Conservation (phyloP, 2,113 vertebrate species). For the Etheostoma cragini region DNA sequence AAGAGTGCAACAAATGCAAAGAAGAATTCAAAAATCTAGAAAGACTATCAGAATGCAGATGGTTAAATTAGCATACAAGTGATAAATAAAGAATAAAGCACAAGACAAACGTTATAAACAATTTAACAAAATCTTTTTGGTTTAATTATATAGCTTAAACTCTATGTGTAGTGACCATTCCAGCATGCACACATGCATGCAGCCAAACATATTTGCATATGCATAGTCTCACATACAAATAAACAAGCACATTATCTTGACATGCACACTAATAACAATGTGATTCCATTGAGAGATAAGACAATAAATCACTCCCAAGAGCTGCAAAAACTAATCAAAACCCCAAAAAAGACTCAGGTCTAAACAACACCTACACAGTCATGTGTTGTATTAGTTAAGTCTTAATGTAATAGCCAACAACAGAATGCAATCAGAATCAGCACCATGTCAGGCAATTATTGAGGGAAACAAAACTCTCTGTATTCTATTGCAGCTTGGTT, state of each 20-base stretch:
- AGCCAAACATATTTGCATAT: neutral
- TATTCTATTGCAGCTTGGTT: constrained; percentile 17
- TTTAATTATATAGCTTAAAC: neutral
- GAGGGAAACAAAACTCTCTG: constrained; percentile 5
- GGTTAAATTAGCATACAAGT: neutral
- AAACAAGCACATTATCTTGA: constrained; percentile 3
- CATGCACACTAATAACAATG: neutral
- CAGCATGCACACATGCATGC: neutral
- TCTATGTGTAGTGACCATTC: neutral
- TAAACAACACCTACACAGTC: neutral
- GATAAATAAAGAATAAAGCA: constrained; percentile 9
- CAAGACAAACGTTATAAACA: neutral
- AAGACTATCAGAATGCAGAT: neutral
- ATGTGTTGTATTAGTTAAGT: constrained; percentile 4
- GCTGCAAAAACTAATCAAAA: constrained; percentile 32
- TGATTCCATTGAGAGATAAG: constrained; percentile 36
- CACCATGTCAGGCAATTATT: constrained; percentile 39
- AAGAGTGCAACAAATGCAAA: constrained; percentile 14
- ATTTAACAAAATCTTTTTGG: neutral
- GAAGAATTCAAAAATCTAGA: constrained; percentile 20
- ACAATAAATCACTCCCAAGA: constrained; percentile 17
- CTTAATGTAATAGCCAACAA: constrained; percentile 30
- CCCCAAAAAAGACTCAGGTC: neutral
- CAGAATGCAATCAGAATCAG: constrained; percentile 25
- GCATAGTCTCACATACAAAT: neutral